These are phyloP conservation scores for Eledona agricola DNA, from an alignment of 2,888 invertebrate genomes.

Conservation along the genomic window DNA sequence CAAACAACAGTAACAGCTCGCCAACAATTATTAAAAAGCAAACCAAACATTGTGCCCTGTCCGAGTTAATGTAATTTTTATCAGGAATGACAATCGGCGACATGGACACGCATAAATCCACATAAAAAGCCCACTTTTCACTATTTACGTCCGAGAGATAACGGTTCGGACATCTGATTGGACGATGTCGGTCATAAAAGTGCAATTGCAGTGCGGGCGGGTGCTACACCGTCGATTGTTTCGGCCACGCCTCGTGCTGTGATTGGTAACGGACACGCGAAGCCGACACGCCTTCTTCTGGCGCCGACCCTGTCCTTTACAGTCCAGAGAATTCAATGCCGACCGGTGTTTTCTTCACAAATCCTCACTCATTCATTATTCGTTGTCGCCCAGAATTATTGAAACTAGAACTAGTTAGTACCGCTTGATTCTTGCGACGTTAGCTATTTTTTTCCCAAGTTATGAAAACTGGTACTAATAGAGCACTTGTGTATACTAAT, in stretches of 20 bases:
- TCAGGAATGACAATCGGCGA: too few species aligned
- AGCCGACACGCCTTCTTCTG: slow-evolving; percentile 40
- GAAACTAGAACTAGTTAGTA: too few species aligned
- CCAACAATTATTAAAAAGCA: too few species aligned
- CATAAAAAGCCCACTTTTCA: slow-evolving; percentile 23
- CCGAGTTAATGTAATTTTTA: too few species aligned
- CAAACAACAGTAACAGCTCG: too few species aligned
- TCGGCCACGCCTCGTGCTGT: slow-evolving; percentile 43
- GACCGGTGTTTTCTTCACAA: slow-evolving; percentile 1
- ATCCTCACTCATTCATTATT: background rate
- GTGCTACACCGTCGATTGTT: slow-evolving; percentile 35
- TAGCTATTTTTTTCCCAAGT: too few species aligned
- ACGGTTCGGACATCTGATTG: slow-evolving; percentile 14
- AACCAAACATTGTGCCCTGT: too few species aligned
- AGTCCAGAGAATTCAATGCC: slow-evolving; percentile 39
- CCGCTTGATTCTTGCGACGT: too few species aligned
- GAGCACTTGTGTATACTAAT: too few species aligned
- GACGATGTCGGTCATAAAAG: slow-evolving; percentile 16
- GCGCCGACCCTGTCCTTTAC: slow-evolving; percentile 43
- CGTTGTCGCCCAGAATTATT: too few species aligned
- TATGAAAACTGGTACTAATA: too few species aligned
- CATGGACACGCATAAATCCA: slow-evolving; percentile 40
- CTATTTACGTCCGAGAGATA: slow-evolving; percentile 13
- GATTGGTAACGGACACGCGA: slow-evolving; percentile 44
- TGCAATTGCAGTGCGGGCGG: slow-evolving; percentile 45